Base-by-base conservation (phyloP, 2,113 vertebrate genomes). In the Cyrtonyx montezumae region DNA sequence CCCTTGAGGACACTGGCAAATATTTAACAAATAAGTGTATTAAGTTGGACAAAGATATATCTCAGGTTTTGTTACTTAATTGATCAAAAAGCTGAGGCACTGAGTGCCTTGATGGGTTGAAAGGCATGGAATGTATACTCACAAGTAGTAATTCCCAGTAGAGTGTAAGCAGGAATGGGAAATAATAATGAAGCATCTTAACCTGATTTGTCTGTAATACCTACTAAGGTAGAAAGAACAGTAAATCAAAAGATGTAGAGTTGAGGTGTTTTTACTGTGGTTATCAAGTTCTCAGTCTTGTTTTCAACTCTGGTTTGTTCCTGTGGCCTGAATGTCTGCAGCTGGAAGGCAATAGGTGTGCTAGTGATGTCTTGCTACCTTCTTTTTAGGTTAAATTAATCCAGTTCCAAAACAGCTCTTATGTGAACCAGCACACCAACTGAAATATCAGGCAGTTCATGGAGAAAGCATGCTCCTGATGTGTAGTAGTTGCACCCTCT, bases 361-460 rank as follows among this genome's bases (percentile, higher is more conserved):
- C 84, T 95, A 70, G 63, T 92, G 49, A 79, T 26, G 32, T 40
- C 20, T 81, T 70, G 1, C 92, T 89, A 73, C 70, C 67, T 92
- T 81, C 34, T 75, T 36, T 94, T 91, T 87, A 95, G 81, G 58
- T 91, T 32, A 79, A 70, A 95, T 42, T 49, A 84, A 75, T 77
- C 59, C 6, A 45, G 1, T 82, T 66, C 26, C 63, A 73, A 7
- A 92, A 32, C n/a, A 79, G n/a, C 32, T 87, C 75, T 40, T 48
- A 49, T 82, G 58, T 89, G 87, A 95, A 58, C 70, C 40, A 73
- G 26, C 8, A 6, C 62, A 95, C 16, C 74, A 82, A 43, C 70
- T 58, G 67, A 91, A 59, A 18, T 45, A 66, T 87, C 49, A 62
- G 67, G 67, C 77, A 67, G 77, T 74, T 93, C 65, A 45, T 2